These are phyloP conservation scores for Cynodonichthys magdalenae DNA, from an alignment of 2,797 vertebrate species.

Conservation along the genomic window DNA sequence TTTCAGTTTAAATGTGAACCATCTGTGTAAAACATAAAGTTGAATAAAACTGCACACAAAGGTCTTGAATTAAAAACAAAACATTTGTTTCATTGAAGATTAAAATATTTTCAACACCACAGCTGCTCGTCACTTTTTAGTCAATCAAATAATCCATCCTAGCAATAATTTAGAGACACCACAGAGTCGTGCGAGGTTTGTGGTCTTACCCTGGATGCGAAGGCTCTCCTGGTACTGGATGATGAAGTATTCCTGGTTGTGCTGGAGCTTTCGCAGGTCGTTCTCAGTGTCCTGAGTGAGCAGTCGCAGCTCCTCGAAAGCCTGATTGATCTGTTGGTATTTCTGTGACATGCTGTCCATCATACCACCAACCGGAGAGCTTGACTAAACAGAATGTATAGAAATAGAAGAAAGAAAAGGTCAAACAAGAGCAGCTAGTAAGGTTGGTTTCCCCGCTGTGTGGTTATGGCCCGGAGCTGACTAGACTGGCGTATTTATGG, in stretches of 20 bases:
- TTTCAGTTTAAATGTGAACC: neutral
- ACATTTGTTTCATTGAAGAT: neutral
- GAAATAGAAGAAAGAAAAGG: neutral
- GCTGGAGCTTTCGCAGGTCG: conserved; percentile 94
- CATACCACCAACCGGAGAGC: conserved; percentile 85
- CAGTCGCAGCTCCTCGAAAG: conserved; percentile 84
- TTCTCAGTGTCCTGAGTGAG: conserved; percentile 94
- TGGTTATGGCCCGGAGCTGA: neutral
- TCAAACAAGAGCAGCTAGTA: conserved; percentile 4
- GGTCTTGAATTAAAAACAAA: neutral
- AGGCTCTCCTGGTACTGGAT: conserved; percentile 99
- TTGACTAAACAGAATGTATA: conserved; percentile 78
- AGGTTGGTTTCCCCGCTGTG: conserved; percentile 10
- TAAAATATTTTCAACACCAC: neutral
- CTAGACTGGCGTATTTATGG: conserved; percentile 38
- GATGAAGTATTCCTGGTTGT: conserved; percentile 98
- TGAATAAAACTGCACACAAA: no score
- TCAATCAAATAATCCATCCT: neutral
- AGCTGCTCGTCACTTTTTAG: neutral
- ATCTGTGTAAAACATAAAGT: neutral
- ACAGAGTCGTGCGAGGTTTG: conserved; percentile 32
- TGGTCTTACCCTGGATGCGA: conserved; percentile 89
- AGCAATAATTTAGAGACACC: neutral
- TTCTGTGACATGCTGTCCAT: conserved; percentile 95
- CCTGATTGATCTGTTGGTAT: conserved; percentile 96